Evolutionary conservation across 2,113 vertebrate genomes (phyloP).

Genomic region (Microtus richardsoni): DNA sequence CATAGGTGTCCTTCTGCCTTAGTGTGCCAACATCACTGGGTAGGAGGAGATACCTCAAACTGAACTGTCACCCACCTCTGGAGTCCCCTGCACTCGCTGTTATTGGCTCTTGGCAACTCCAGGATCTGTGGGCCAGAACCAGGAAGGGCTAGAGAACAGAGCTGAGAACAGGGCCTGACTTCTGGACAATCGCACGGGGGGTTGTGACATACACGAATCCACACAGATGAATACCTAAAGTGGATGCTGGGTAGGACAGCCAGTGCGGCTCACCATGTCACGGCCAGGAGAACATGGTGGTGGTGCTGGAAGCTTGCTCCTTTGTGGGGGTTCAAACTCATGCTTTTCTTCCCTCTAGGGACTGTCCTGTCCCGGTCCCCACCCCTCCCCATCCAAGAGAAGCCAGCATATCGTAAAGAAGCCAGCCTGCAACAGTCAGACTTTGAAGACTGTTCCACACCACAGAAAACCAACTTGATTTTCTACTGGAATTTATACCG

Average conservation of each 20-base stretch:
- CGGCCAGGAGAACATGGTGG: neutral
- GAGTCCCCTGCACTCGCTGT: neutral
- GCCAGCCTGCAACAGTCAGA: conserved; percentile 81
- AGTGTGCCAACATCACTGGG: neutral
- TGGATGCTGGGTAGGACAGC: neutral
- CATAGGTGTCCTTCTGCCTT: neutral
- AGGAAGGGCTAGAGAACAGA: neutral
- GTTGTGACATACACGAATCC: neutral
- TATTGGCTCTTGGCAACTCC: neutral
- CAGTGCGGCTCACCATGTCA: neutral
- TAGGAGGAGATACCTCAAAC: neutral
- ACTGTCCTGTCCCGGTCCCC: conserved; percentile 15
- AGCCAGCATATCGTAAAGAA: conserved; percentile 83
- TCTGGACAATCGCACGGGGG: neutral
- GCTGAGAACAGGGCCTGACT: neutral
- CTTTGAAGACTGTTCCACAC: conserved; percentile 82
- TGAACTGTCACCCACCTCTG: neutral
- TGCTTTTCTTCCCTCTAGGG: conserved; percentile 72
- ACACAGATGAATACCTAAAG: neutral
- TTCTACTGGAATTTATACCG: conserved; percentile 83
- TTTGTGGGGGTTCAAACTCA: neutral
- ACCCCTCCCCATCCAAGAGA: conserved; percentile 47
- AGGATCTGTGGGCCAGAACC: neutral
- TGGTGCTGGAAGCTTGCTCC: neutral
- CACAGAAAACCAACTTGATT: conserved; percentile 78